Evolutionary conservation across 2,113 vertebrate species (phyloP).

Genomic region (Callipepla californica): DNA sequence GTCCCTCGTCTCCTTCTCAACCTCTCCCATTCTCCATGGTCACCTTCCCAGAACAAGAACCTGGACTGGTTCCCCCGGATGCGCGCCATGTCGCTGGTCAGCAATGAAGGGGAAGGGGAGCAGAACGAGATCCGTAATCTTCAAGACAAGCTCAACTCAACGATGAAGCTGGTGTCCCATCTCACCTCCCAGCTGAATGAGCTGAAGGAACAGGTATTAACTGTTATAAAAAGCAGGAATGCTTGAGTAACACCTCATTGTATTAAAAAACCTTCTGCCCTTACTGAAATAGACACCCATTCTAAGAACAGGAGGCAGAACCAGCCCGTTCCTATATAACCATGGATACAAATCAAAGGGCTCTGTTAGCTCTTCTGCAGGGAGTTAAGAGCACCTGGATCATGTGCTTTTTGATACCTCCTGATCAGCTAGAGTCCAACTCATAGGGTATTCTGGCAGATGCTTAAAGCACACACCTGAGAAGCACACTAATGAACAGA

Average conservation of each 20-base stretch:
- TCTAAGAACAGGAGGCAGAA: not conserved
- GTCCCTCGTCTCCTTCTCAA: not conserved
- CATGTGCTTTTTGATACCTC: not conserved
- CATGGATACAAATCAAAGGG: not conserved
- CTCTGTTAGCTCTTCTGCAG: not conserved
- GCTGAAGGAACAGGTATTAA: constrained; percentile 94
- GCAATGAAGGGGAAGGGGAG: constrained; percentile 93
- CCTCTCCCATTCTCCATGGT: not conserved
- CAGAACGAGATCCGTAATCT: constrained; percentile 96
- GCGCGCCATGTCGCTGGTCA: constrained; percentile 98
- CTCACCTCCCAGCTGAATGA: constrained; percentile 91
- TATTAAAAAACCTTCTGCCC: not conserved
- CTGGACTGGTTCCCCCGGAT: constrained; percentile 98
- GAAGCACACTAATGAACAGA: not conserved
- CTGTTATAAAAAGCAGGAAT: not conserved
- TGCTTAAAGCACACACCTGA: not conserved
- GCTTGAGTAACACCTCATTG: not conserved
- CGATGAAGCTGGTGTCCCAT: constrained; percentile 93
- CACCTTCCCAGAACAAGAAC: constrained; percentile 88
- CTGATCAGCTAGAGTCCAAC: not conserved
- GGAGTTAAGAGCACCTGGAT: not conserved
- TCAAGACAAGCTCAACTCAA: constrained; percentile 90
- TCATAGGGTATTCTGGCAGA: not conserved
- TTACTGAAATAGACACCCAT: not conserved
- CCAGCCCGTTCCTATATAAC: not conserved